Evolutionary conservation across 2,888 invertebrate genomes (phyloP).

Genomic region (Drosophila paracracens): DNA sequence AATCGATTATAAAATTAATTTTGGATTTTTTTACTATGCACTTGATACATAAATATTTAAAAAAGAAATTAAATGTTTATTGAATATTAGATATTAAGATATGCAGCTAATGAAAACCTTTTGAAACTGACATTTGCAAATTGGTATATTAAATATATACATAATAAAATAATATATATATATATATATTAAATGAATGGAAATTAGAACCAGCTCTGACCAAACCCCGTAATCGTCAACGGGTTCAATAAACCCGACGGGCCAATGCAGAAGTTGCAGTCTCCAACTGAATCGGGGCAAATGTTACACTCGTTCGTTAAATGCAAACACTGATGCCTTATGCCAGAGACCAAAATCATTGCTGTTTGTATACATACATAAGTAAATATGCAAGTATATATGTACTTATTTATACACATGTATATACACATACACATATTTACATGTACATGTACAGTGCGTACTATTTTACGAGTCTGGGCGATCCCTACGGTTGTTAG

Average conservation of each 20-base stretch:
- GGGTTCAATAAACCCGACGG: slow-evolving; percentile 31
- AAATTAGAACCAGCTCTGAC: not conserved
- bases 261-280: slow-evolving; percentile 3
- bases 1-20: not conserved
- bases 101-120: not conserved
- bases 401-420: not conserved
- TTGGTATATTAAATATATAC: not conserved
- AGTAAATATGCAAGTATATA: not conserved
- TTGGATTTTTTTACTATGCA: not conserved
- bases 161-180: not conserved
- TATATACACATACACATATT: not conserved
- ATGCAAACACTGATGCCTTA: not conserved
- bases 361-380: not conserved
- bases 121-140: not conserved
- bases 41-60: not conserved
- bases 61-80: not conserved
- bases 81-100: not conserved
- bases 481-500: slow-evolving; percentile 73
- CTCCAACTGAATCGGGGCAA: slow-evolving; percentile 1
- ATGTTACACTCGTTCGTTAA: slow-evolving; percentile 16
- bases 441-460: slow-evolving; percentile 22
- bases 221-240: not conserved
- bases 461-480: slow-evolving; percentile 42
- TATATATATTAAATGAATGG: not conserved
- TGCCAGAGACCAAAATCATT: not conserved